Conservation (phyloP, 2,888 invertebrate genomes). For the Acronicta aceris region DNA sequence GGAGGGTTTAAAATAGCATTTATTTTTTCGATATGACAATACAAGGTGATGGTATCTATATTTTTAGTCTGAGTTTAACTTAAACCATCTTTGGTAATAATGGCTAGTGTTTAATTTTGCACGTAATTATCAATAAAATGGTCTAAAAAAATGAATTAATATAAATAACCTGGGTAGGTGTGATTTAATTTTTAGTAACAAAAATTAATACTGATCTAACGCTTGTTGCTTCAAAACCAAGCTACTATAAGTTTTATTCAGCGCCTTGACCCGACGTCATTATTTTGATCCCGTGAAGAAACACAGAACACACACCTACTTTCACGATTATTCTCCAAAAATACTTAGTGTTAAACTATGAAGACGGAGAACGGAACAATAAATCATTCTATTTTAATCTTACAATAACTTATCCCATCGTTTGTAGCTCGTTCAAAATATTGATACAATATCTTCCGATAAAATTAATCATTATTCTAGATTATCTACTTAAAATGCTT, state of each 20-base stretch:
- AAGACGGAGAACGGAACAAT: slow-evolving; percentile 38
- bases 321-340: slow-evolving; percentile 32
- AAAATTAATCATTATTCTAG: neutral
- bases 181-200: neutral
- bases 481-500: no score
- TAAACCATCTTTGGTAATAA: neutral
- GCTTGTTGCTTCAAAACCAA: neutral
- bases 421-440: slow-evolving; percentile 16
- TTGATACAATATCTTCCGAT: slow-evolving; percentile 14
- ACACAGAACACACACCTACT: slow-evolving; percentile 30
- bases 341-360: slow-evolving; percentile 30
- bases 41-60: no score
- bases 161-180: no score
- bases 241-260: slow-evolving; percentile 1
- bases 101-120: slow-evolving; percentile 22
- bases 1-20: no score
- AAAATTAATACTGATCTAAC: no score
- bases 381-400: slow-evolving; percentile 52
- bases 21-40: no score
- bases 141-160: neutral
- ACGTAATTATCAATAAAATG: slow-evolving; percentile 33
- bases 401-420: slow-evolving; percentile 27
- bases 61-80: no score
- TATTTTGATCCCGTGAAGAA: slow-evolving; percentile 23
- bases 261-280: slow-evolving; percentile 35